Evolutionary conservation across 2,113 vertebrate species (phyloP), one percentile per base, ranked within the genome.

Genomic region (Rhabdornis inornatus): DNA sequence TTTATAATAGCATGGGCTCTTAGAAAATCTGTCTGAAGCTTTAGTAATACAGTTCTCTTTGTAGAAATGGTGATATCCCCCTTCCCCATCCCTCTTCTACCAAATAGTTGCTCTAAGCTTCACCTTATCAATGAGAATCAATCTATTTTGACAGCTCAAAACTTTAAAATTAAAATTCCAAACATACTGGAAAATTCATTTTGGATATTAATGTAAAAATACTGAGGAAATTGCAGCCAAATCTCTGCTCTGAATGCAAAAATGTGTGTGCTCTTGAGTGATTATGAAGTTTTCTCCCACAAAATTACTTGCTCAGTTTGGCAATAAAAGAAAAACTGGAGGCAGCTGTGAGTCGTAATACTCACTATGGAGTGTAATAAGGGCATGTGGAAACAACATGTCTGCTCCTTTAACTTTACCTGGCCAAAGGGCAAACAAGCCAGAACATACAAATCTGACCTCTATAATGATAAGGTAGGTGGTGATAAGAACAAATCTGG

Each of bases 331-430:
- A 19, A 68, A 31, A 78, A 30, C 1, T 25, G 16, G 8, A 53
- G n/a, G 31, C 7, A 37, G 2, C 21, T 75, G 4, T 8, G 40
- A 89, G 10, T 61, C 27, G 17, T 23, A 23, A 39, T 15, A 4
- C 11, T 69, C 27, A 70, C 16, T 52, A 64, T 1, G 44, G 52
- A 44, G 12, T 20, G 9, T 30, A 27, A 33, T 27, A 31, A 68
- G 25, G 6, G 4, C 17, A 39, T 5, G 1, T 53, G n/a, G 20
- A 63, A 80, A 10, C 7, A 44, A 23, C 2, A 2, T 13, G 13
- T 31, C 39, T 53, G 7, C 4, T 49, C 22, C 64, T 68, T 68
- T 40, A 37, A 64, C 8, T 7, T 15, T 59, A 18, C 12, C 28
- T 50, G 33, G 5, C 25, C 31, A 50, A 57, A 68, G 10, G 17